Percentiles rank a stretch among this genome's conserved stretches.
Evolutionary conservation across 2,797 vertebrate species (phyloP).

Genomic region (Sebastes goodei): DNA sequence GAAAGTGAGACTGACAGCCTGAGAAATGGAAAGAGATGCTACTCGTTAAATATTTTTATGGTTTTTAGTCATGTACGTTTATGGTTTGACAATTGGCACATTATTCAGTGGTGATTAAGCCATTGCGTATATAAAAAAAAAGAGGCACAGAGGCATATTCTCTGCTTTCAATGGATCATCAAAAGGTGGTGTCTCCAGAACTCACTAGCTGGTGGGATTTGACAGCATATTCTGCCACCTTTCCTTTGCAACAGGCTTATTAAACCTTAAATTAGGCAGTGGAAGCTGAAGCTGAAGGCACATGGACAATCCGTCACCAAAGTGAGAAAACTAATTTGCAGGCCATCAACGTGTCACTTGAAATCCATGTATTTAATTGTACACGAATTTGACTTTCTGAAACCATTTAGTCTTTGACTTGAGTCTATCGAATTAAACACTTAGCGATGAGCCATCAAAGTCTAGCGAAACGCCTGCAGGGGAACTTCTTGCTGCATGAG

Average conservation of each 20-base stretch:
- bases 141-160: background rate
- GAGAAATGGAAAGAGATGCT: background rate
- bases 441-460: slow-evolving; percentile 15
- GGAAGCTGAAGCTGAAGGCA: slow-evolving; percentile 16
- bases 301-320: slow-evolving; percentile 16
- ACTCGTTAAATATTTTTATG: slow-evolving; percentile 9
- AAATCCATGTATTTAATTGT: slow-evolving; percentile 13
- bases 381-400: background rate
- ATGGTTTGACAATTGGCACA: slow-evolving; percentile 5
- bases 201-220: background rate
- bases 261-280: slow-evolving; percentile 60
- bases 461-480: slow-evolving; percentile 2
- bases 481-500: slow-evolving; percentile 15
- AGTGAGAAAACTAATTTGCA: slow-evolving; percentile 38
- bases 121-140: background rate
- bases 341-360: slow-evolving; percentile 11
- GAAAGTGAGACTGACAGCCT: slow-evolving; percentile 2
- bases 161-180: slow-evolving; percentile 26
- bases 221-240: slow-evolving; percentile 41
- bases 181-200: slow-evolving; percentile 13
- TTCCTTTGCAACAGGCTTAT: slow-evolving; percentile 43
- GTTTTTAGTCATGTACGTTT: background rate
- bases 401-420: background rate
- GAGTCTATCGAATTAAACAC: slow-evolving; percentile 10
- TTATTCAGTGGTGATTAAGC: slow-evolving; percentile 21